Percentiles rank a stretch among this genome's conserved stretches.
phyloP scores from a whole-genome alignment of 2,797 vertebrate species.

The Dromococcyx pavoninus region DNA sequence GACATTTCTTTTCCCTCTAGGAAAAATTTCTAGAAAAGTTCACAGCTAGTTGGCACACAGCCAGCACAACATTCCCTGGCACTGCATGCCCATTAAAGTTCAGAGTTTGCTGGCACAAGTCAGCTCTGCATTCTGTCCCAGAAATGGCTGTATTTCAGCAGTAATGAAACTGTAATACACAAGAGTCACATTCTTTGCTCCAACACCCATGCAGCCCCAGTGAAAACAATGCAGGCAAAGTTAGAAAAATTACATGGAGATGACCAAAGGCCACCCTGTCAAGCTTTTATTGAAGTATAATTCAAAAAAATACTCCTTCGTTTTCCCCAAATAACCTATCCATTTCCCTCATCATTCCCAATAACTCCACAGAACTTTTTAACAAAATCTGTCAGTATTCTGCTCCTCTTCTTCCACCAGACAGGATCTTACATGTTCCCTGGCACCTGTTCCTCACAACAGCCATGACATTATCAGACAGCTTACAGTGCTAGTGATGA shows the following conservation, averaged over 20 bases:
- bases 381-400: background rate
- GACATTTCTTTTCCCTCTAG: constrained; percentile 6
- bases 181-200: constrained; percentile 10
- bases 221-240: constrained; percentile 41
- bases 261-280: background rate
- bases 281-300: background rate
- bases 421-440: background rate
- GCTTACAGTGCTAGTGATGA: background rate
- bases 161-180: constrained; percentile 45
- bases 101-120: constrained; percentile 32
- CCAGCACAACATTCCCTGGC: constrained; percentile 56
- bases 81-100: constrained; percentile 37
- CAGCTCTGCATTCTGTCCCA: constrained; percentile 36
- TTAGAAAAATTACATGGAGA: background rate
- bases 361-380: background rate
- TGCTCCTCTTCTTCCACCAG: background rate
- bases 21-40: constrained; percentile 49
- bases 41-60: background rate
- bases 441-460: background rate
- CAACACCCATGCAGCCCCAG: constrained; percentile 2
- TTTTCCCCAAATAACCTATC: background rate
- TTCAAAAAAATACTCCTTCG: background rate
- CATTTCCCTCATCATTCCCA: background rate
- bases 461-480: background rate
- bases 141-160: constrained; percentile 52